Evolutionary conservation across 2,797 vertebrate genomes (phyloP).

Genomic region (Oreortyx pictus): DNA sequence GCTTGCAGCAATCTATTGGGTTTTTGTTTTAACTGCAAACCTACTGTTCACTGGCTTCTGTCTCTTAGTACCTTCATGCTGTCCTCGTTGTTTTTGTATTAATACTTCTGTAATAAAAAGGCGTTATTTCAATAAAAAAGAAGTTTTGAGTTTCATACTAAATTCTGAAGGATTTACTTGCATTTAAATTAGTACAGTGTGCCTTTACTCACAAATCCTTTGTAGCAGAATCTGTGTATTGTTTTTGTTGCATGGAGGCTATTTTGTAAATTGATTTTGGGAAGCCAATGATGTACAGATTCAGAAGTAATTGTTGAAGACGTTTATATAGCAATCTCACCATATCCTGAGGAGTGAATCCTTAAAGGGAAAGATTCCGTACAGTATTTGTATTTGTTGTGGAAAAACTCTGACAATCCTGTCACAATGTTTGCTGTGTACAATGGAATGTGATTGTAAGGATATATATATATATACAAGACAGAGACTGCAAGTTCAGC

Average conservation of each 20-base stretch:
- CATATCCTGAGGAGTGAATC: neutral
- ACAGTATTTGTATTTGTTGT: constrained; percentile 19
- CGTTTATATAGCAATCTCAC: neutral
- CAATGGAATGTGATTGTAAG: neutral
- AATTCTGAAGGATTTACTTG: constrained; percentile 51
- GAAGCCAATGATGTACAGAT: constrained; percentile 28
- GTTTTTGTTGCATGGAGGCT: constrained; percentile 50
- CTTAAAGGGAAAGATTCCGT: neutral
- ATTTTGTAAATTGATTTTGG: constrained; percentile 30
- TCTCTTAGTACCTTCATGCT: constrained; percentile 59
- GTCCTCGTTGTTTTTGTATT: constrained; percentile 69
- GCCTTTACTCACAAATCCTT: constrained; percentile 46
- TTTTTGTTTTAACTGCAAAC: constrained; percentile 42
- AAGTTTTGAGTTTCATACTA: constrained; percentile 36
- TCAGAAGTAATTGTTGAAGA: neutral
- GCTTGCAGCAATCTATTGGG: constrained; percentile 71
- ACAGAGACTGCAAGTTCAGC: neutral
- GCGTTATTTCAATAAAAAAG: constrained; percentile 74
- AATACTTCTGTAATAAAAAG: constrained; percentile 75
- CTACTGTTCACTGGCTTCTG: constrained; percentile 50
- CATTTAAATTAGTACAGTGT: constrained; percentile 48
- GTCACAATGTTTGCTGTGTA: neutral
- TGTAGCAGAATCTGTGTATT: constrained; percentile 5
- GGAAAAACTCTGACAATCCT: neutral
- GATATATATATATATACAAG: neutral